These are phyloP conservation scores for Diorhabda carinulata DNA, from an alignment of 1,140 invertebrate species.

Conservation along the genomic window DNA sequence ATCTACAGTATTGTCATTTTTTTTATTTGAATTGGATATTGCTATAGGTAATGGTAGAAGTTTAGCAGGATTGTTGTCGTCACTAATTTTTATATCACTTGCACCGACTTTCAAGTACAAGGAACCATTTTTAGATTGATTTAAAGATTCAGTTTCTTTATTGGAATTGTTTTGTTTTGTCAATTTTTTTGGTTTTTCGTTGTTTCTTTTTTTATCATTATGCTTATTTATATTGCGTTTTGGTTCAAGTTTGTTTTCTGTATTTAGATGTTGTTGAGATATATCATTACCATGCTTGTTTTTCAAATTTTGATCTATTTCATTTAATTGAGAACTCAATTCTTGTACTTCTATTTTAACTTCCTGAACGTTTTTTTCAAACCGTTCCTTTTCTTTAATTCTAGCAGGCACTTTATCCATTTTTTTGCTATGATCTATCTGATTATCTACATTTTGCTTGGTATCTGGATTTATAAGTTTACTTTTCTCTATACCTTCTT, in stretches of 20 bases:
- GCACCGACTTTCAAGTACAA: background rate
- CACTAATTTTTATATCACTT: slow-evolving; percentile 4
- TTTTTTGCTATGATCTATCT: background rate
- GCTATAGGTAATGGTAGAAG: slow-evolving; percentile 23
- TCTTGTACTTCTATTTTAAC: background rate
- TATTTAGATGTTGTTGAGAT: background rate
- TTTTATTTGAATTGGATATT: slow-evolving; percentile 12
- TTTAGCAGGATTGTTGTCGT: slow-evolving; percentile 4
- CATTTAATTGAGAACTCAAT: background rate
- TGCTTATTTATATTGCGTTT: background rate
- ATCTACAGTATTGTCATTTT: background rate
- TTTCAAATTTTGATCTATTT: slow-evolving; percentile 1
- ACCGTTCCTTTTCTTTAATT: background rate
- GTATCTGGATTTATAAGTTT: slow-evolving; percentile 9
- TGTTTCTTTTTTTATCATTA: background rate
- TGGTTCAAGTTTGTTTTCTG: background rate
- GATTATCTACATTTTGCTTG: background rate
- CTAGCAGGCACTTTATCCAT: background rate
- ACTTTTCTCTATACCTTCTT: slow-evolving; percentile 23
- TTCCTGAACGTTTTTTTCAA: background rate
- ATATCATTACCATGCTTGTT: background rate
- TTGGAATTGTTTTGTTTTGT: background rate
- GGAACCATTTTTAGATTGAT: background rate
- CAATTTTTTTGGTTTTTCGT: background rate
- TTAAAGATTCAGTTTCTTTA: background rate